Percentiles rank a stretch among this genome's conserved stretches.
These are phyloP conservation scores for Caenorhabditis sp. DNA, from an alignment of 2,888 invertebrate species.

Conservation along the genomic window DNA sequence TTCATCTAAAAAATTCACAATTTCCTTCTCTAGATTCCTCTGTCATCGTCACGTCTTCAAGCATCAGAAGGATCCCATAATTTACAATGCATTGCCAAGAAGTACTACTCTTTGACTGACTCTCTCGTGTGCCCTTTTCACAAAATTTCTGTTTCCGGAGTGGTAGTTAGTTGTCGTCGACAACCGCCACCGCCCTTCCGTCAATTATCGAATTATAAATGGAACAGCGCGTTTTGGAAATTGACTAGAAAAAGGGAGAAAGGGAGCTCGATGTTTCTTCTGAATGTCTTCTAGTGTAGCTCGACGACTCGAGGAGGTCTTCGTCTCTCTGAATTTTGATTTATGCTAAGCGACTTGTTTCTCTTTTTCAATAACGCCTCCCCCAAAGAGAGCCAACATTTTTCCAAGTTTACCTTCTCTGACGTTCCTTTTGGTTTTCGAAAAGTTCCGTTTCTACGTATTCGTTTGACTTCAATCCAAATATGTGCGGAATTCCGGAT, in stretches of 20 bases:
- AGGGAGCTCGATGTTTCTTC: not conserved
- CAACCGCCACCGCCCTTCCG: not conserved
- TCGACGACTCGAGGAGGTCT: not conserved
- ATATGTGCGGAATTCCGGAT: too few species aligned
- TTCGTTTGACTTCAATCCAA: too few species aligned
- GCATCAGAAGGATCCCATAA: conserved; percentile 41
- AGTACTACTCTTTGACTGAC: conserved; percentile 19
- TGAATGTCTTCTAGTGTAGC: not conserved
- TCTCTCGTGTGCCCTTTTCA: conserved; percentile 46
- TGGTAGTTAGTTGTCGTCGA: conserved; percentile 15
- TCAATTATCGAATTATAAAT: conserved; percentile 64
- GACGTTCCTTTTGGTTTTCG: conserved; percentile 13
- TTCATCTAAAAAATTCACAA: too few species aligned
- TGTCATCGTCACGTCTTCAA: not conserved
- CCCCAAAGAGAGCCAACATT: not conserved
- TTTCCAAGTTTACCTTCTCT: not conserved
- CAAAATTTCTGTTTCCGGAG: conserved; percentile 36
- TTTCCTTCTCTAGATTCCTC: not conserved
- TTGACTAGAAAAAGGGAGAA: not conserved
- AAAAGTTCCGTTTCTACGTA: not conserved
- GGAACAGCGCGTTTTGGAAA: conserved; percentile 46
- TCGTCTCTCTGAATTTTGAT: conserved; percentile 45
- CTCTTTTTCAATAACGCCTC: not conserved
- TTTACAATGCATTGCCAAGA: conserved; percentile 40
- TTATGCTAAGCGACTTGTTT: conserved; percentile 53